Base-by-base conservation (phyloP, 2,113 vertebrate species). In the Orientallactaga bullata region DNA sequence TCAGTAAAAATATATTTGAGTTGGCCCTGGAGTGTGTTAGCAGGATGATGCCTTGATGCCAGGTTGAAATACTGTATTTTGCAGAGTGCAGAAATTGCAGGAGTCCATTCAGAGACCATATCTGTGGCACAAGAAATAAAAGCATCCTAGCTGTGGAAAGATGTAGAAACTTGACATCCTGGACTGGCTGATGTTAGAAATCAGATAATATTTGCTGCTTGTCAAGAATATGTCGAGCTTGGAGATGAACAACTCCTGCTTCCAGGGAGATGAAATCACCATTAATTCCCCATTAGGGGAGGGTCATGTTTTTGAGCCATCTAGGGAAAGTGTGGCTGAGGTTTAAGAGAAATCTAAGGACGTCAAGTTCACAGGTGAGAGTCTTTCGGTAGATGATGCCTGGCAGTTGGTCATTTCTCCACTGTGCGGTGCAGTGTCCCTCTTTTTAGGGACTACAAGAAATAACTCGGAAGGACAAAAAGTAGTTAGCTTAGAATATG, bases 361-460 rank as follows among this genome's bases (percentile, higher is more conserved):
- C 94, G 93, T 99, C 95, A 98, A 97, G 94, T 98, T 99, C 74
- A 98, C 98, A 39, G 47, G 83, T 74, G 98, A 99, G 97, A 98
- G 98, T 87, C 99, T 99, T n/a, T 99, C 98, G 8, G 95, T 98
- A 15, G 99, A 99, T 88, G 98, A 98, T 88, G 98, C 98, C 51
- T 98, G 98, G 7, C 97, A 98, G 24, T 79, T 98, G 3, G 99
- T 99, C 9, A 47, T 97, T 93, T 99, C 99, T 94, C 94, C 98
- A 0, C 97, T 78, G 73, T 99, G 99, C 97, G 99, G 99, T 66
- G 99, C 99, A 37, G 87, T 99, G 35, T 99, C 99, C 58, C 73
- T 99, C 0, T 99, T 99, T 94, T 97, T 94, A 99, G 99, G 99
- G 61, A 99, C 98, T 32, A 99, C 99, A 30, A 99, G 99, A 97